A percentile compares a stretch with the other conserved stretches of the same genome.
Evolutionary conservation across 2,888 invertebrate genomes (phyloP).

Genomic region (Andrena trimmerana): DNA sequence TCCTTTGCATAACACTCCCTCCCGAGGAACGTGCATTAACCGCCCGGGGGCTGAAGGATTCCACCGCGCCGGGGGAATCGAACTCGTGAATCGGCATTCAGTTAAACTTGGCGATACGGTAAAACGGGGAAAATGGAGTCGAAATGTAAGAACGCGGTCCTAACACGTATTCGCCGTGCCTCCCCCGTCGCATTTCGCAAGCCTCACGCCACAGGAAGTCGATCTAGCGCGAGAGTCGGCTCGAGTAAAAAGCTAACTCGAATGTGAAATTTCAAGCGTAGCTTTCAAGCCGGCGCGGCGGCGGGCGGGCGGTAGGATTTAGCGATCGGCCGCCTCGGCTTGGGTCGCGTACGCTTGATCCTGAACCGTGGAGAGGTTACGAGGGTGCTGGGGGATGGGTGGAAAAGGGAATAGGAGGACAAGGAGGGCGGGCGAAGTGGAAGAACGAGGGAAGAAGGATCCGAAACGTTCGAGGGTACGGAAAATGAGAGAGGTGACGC

Average conservation of each 20-base stretch:
- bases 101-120: slow-evolving; percentile 51
- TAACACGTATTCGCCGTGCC: slow-evolving; percentile 53
- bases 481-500: slow-evolving; percentile 77
- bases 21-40: slow-evolving; percentile 29
- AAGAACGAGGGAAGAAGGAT: slow-evolving; percentile 52
- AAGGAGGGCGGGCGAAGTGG: slow-evolving; percentile 45
- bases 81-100: slow-evolving; percentile 46
- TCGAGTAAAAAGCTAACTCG: slow-evolving; percentile 75
- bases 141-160: slow-evolving; percentile 64
- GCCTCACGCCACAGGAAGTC: slow-evolving; percentile 72
- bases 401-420: slow-evolving; percentile 25
- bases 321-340: slow-evolving; percentile 67
- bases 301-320: slow-evolving; percentile 60
- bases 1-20: slow-evolving; percentile 27
- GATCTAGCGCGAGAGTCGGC: slow-evolving; percentile 59
- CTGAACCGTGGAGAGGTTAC: slow-evolving; percentile 58
- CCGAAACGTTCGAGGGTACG: slow-evolving; percentile 65
- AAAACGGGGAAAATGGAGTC: slow-evolving; percentile 56
- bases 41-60: slow-evolving; percentile 20
- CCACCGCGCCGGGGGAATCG: slow-evolving; percentile 24
- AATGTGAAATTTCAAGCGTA: slow-evolving; percentile 73
- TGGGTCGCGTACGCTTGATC: slow-evolving; percentile 72
- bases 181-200: slow-evolving; percentile 63
- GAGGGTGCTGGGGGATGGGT: slow-evolving; percentile 12
- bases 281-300: slow-evolving; percentile 46